Base-by-base conservation (phyloP, 1,140 invertebrate species). In the Heliconius himera region DNA sequence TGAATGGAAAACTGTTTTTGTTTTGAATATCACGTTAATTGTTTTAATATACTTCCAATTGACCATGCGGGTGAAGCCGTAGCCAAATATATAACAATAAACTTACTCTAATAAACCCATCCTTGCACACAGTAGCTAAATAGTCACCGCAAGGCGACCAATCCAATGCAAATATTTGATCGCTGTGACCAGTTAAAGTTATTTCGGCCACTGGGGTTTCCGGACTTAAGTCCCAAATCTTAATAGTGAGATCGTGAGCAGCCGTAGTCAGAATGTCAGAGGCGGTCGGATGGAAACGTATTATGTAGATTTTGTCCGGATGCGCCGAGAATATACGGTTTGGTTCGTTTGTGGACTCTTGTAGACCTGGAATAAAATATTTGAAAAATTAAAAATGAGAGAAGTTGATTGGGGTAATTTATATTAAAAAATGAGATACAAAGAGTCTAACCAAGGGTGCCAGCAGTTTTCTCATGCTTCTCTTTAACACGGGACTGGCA, bases 121-220 rank as follows among this genome's bases (percentile, higher is more conserved):
- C 98, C 91, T 98, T 98, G 93, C 98, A 98, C 0, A 98, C 96
- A 8, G 97, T 98, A 11, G 98, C 98, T 66, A 98, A 95, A 87
- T 96, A 97, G 11, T 96, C 96, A 1, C 98, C 98, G 89, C 98
- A 98, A 0, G 97, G 97, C 80, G 98, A 99, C 98, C 98, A 99
- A 9, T 97, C 97, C 73, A 98, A 95, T 79, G 97, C 97, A 82
- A 99, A 99, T 89, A 99, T 98, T 95, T 98, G 97, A 89, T 98
- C 97, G 0, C 95, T 96, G 85, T 97, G 97, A 0, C 97, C 97
- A 4, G 93, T 95, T 0, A 97, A 87, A 1, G 95, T 95, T 22
- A 97, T 96, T 33, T 93, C 94, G 0, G 95, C 94, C 0, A 92
- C 88, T 2, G 95, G 95, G 3, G 85, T 83, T 0, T 95, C 92